Percentiles rank a stretch among this genome's conserved stretches.
Evolutionary conservation across 2,888 invertebrate genomes (phyloP).

Genomic region (Melipona beecheii): DNA sequence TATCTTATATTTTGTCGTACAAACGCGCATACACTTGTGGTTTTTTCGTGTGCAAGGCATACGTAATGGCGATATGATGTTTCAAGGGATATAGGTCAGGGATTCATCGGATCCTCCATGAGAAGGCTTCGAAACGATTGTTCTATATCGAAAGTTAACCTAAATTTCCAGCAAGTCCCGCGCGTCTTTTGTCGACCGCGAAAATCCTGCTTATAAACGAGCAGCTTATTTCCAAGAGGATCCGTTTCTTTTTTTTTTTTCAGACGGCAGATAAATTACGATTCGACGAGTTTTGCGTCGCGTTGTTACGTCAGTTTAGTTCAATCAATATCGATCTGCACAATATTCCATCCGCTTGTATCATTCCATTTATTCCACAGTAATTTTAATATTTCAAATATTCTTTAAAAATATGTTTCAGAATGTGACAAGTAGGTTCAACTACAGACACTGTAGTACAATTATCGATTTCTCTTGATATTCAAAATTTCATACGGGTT

Average conservation of each 20-base stretch:
- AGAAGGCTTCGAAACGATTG: constrained; percentile 56
- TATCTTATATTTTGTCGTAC: constrained; percentile 2
- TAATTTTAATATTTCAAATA: no score
- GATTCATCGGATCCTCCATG: constrained; percentile 62
- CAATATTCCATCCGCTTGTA: no score
- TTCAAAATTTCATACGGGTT: no score
- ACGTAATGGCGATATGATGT: constrained; percentile 68
- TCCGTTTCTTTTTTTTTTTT: background rate
- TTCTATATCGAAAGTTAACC: constrained; percentile 63
- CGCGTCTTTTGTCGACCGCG: constrained; percentile 32
- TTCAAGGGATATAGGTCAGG: constrained; percentile 73
- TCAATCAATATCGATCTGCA: no score
- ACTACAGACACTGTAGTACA: no score
- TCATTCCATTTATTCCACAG: no score
- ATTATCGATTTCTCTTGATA: no score
- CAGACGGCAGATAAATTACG: background rate
- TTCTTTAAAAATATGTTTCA: no score
- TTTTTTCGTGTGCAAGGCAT: constrained; percentile 29
- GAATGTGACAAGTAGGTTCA: no score
- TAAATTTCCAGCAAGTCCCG: constrained; percentile 53
- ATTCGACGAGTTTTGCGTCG: background rate
- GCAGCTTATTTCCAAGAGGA: constrained; percentile 23
- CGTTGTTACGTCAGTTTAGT: no score
- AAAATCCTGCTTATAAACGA: constrained; percentile 35
- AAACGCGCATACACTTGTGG: background rate